Base-by-base conservation (phyloP, 2,113 vertebrate genomes). In the Pelmatolapia mariae region DNA sequence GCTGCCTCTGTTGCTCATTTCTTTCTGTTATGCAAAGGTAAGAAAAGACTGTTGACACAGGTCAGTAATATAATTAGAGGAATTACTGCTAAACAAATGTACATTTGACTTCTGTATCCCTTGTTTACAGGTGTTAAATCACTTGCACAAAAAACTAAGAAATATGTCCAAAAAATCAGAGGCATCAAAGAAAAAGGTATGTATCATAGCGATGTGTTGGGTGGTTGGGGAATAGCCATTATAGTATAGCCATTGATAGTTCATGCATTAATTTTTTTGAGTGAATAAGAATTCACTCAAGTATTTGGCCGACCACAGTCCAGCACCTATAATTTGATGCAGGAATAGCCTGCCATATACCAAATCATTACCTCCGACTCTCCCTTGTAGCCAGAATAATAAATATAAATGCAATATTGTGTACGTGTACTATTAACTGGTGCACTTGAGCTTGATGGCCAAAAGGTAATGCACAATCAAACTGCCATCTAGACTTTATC, bases 111-210 rank as follows among this genome's bases (percentile, higher is more conserved):
- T 80, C 5, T 83, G 1, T 73, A 84, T 81, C 24, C 59, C 38
- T 87, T 89, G 86, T 93, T 96, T 96, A 66, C 96, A 99, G 99
- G 98, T 99, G 87, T 97, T 99, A 93, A 98, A 97, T 91, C 98
- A 99, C 91, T 94, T 99, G 91, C 98, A 99, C 90, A 99, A 98
- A 96, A 99, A 99, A 84, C 93, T 98, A 87, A 98, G 97, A 96
- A 99, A 98, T 86, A 97, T 98, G 95, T 99, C 99, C 78, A 99
- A 99, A 97, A 99, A 99, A 94, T 99, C 99, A 81, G 98, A 99
- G 94, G 97, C 96, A 2, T 99, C 99, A 22, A 99, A 99, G 96
- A 99, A 98, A 96, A 99, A 99, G 98, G 99, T 99, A 97, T 85
- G 95, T 91, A 84, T 82, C 45, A 50, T 78, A 29, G 10, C 16